Evolutionary conservation across 2,888 invertebrate genomes (phyloP), one percentile per base, ranked within the genome.

Genomic region (Lordiphosa fenestrarum): DNA sequence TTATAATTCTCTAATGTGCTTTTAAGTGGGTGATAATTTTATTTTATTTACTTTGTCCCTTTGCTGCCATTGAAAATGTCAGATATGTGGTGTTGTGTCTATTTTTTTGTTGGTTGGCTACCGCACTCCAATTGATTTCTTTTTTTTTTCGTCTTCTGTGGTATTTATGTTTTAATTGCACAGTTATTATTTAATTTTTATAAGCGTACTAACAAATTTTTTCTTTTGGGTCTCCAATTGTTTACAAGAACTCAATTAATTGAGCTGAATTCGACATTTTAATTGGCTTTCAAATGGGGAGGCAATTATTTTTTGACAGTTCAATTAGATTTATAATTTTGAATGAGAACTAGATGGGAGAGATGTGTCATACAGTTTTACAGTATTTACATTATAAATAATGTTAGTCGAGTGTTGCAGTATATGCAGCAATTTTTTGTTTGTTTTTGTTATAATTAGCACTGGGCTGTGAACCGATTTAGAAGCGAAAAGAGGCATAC

Each of bases 101-200:
- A 53, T 55, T 62, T 55, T 21, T 10, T 47, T 47, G 9, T 47
- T 47, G 9, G 39, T 53, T 15, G 58, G 57, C 42, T 51, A 80
- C 76, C 84, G 30, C 77, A 66, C 50, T 49, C 50, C 64, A 73
- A 84, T 84, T 84, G 84, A 72, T 83, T 78, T 81, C 10, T 44
- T 61, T 40, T 33, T 37, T 19, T 39, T 35, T 6, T 12, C 10
- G 30, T 59, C n/a, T 40, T 25, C 33, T 38, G 9, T 10, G 19
- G 10, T 10, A 38, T 15, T 36, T 30, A 25, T 53, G n/a, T 19
- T 15, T 23, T 25, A 48, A 36, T 36, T 47, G 19, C 15, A 19
- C 7, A n/a, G 35, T 12, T 35, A 19, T 47, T 46, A 15, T 46
- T 46, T 6, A n/a, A 21, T 35, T 47, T 35, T 46, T 46, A 25